phyloP scores from a whole-genome alignment of 2,113 vertebrate genomes.

The Gila orcuttii region DNA sequence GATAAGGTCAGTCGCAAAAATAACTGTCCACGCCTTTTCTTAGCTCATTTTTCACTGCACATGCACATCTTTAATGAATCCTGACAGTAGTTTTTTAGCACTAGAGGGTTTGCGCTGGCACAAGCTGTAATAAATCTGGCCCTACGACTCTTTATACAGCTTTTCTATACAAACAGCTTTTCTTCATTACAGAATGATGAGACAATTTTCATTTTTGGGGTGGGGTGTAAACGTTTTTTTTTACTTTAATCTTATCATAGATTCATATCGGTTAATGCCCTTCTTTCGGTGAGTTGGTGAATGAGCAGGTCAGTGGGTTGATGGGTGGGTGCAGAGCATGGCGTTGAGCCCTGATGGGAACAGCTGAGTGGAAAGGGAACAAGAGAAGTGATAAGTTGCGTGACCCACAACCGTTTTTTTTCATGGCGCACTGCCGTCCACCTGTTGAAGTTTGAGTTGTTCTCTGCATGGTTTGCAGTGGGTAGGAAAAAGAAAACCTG shows the following conservation, averaged over 20 bases:
- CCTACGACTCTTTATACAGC: not conserved
- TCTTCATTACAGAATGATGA: not conserved
- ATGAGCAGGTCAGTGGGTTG: constrained; percentile 62
- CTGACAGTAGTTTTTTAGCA: too few relatives aligned
- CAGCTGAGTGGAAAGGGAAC: constrained; percentile 61
- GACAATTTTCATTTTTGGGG: not conserved
- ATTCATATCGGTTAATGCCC: not conserved
- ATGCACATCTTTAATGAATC: too few relatives aligned
- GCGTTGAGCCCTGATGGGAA: constrained; percentile 31
- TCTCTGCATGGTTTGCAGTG: constrained; percentile 12
- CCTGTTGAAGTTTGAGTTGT: constrained; percentile 52
- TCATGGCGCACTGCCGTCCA: constrained; percentile 43
- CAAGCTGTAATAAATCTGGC: too few relatives aligned
- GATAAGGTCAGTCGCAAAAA: too few relatives aligned
- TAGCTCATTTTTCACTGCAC: too few relatives aligned
- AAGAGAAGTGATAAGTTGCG: constrained; percentile 13
- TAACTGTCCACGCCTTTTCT: too few relatives aligned
- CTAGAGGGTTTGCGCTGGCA: too few relatives aligned
- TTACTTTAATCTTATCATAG: not conserved
- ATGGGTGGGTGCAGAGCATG: constrained; percentile 48
- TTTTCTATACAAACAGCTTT: not conserved
- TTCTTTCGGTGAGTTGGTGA: constrained; percentile 18
- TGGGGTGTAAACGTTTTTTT: not conserved
- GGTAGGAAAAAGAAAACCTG: not conserved
- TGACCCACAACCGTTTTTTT: not conserved